Base-by-base conservation (phyloP, 53 echinoderm and acorn worm species). In the Temnopleurus reevesii region DNA sequence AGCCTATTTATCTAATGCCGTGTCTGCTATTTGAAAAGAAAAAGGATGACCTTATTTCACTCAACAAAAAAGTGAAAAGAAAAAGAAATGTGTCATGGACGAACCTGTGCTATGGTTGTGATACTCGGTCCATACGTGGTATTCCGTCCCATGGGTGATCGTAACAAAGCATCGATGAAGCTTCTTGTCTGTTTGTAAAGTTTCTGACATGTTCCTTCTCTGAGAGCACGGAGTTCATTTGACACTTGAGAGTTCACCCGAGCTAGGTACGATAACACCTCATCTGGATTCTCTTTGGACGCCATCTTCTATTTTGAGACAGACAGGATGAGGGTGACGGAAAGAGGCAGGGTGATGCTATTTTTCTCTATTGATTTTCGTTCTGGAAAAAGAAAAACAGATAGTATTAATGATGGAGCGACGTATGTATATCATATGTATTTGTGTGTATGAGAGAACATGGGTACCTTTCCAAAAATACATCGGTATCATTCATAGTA, bases 161-260 rank as follows among this genome's bases (percentile, higher is more conserved):
- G 45, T 54, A 91, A 89, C 59, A 97, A 76, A 6, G 91, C 95
- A 36, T 95, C 98, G 71, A 97, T 93, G 43, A 97, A 95, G 77
- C 98, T 97, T 21, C 98, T 81, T 0, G 93, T 95, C 89, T 97
- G 95, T 57, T 95, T 94, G 91, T 89, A 97, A 12, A 97, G 92
- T 49, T 89, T 91, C 43, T 82, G 84, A 83, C 94, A 97, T 10
- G 94, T 89, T 6, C 95, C 94, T 38, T 90, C 90, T 28, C 92
- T 46, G 25, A 97, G 59, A 29, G 58, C 81, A 4, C 91, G 94
- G 2, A 97, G 66, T 82, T 95, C 93, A 8, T 92, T 89, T 4
- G 86, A 71, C 47, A 97, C 91, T 51, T 97, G 93, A 0, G 76
- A 89, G 86, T 92, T 97, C 19, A 91, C 95, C 29, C 94, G 91